Percentiles rank a stretch among this genome's conserved stretches.
Conservation (phyloP, 1,140 invertebrate genomes). For the Hyles vespertilio region DNA sequence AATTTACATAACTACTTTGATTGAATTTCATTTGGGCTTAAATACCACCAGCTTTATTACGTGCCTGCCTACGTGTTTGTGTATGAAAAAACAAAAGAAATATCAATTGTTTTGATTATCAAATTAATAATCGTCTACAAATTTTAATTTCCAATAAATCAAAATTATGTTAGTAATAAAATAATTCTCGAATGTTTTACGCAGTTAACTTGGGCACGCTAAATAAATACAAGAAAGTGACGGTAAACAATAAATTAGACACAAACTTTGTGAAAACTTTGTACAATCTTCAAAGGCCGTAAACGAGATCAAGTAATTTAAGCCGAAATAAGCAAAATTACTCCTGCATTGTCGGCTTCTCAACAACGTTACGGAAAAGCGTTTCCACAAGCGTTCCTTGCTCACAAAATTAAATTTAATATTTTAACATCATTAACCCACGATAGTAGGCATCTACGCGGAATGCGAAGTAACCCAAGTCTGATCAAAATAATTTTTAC, state of each 20-base stretch:
- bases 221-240: conserved; percentile 62
- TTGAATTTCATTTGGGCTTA: no score
- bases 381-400: conserved; percentile 37
- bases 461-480: no score
- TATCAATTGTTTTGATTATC: no score
- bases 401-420: conserved; percentile 38
- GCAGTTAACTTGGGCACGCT: conserved; percentile 40
- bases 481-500: no score
- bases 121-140: not conserved
- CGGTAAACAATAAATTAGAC: conserved; percentile 71
- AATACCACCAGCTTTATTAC: no score
- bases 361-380: conserved; percentile 46
- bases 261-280: conserved; percentile 67
- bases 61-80: no score
- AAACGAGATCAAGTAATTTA: conserved; percentile 74
- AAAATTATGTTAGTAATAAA: conserved; percentile 21
- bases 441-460: conserved; percentile 4
- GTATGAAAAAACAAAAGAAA: no score
- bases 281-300: conserved; percentile 68
- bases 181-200: conserved; percentile 40
- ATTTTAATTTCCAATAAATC: not conserved
- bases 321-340: conserved; percentile 70
- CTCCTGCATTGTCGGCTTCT: conserved; percentile 59
- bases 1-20: not conserved
- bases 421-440: conserved; percentile 32